Evolutionary conservation across 2,797 vertebrate genomes (phyloP).

Genomic region (Eupleurogrammus muticus): DNA sequence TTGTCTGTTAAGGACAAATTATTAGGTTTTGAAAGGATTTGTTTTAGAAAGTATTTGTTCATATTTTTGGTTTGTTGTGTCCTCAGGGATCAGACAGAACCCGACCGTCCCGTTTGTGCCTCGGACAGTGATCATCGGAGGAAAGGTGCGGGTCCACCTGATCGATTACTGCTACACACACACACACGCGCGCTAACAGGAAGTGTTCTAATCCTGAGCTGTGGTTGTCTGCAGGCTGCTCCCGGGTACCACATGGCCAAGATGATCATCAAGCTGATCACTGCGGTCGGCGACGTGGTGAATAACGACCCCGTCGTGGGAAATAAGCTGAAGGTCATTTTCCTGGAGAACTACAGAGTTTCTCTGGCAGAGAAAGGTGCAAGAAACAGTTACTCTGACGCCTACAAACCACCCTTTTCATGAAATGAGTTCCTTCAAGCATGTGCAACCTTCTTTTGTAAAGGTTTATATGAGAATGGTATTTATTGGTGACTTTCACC

Average conservation of each 20-base stretch:
- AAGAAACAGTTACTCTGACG: neutral
- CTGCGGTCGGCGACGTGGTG: slow-evolving; percentile 90
- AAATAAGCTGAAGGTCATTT: slow-evolving; percentile 93
- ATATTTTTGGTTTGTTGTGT: neutral
- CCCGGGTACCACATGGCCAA: slow-evolving; percentile 98
- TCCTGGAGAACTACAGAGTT: slow-evolving; percentile 96
- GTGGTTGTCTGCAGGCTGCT: slow-evolving; percentile 87
- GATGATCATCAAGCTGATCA: slow-evolving; percentile 96
- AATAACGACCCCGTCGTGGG: slow-evolving; percentile 92
- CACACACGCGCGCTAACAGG: too few relatives aligned
- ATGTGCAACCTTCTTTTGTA: neutral
- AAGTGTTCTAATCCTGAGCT: too few relatives aligned
- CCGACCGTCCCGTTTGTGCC: slow-evolving; percentile 89
- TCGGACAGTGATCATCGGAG: slow-evolving; percentile 95
- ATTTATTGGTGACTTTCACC: too few relatives aligned
- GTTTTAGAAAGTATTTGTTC: neutral
- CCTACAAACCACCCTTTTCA: neutral
- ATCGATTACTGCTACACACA: too few relatives aligned
- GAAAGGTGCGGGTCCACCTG: slow-evolving; percentile 85
- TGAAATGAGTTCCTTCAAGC: neutral
- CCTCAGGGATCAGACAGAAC: slow-evolving; percentile 90
- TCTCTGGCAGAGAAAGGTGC: slow-evolving; percentile 97
- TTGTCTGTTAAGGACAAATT: too few relatives aligned
- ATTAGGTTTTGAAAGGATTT: neutral
- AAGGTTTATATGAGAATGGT: too few relatives aligned